Conservation (phyloP, 2,888 invertebrate species). For the Elysia crispata region DNA sequence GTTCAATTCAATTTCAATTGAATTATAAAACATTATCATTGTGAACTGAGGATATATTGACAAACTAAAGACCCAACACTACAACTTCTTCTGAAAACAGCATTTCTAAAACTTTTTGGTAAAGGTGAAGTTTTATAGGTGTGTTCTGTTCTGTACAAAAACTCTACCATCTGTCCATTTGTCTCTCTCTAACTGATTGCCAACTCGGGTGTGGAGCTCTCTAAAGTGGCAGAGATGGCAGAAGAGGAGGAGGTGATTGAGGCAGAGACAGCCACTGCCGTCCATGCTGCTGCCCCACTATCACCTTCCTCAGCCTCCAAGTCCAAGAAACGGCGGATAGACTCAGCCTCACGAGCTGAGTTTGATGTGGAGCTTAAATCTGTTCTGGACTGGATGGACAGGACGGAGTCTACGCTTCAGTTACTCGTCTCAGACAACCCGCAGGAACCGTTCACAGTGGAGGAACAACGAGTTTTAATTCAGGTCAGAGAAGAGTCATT, state of each 20-base stretch:
- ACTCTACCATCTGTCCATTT: too few species aligned
- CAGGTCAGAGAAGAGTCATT: conserved; percentile 62
- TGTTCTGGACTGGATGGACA: conserved; percentile 74
- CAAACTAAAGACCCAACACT: too few species aligned
- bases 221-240: conserved; percentile 56
- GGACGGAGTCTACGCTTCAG: conserved; percentile 72
- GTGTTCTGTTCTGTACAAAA: too few species aligned
- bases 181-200: too few species aligned
- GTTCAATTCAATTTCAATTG: too few species aligned
- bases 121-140: too few species aligned
- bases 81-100: too few species aligned
- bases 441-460: conserved; percentile 80
- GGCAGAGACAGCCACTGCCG: conserved; percentile 48
- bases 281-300: conserved; percentile 47
- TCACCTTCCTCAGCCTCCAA: conserved; percentile 51
- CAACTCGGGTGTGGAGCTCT: conserved; percentile 73
- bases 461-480: conserved; percentile 78
- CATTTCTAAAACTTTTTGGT: too few species aligned
- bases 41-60: too few species aligned
- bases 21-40: too few species aligned
- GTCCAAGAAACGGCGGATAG: conserved; percentile 62
- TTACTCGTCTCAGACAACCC: conserved; percentile 77
- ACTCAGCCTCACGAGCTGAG: conserved; percentile 59
- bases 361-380: conserved; percentile 71
- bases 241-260: conserved; percentile 55